Evolutionary conservation across 2,113 vertebrate genomes (phyloP).

Genomic region (Echinops telfairi): DNA sequence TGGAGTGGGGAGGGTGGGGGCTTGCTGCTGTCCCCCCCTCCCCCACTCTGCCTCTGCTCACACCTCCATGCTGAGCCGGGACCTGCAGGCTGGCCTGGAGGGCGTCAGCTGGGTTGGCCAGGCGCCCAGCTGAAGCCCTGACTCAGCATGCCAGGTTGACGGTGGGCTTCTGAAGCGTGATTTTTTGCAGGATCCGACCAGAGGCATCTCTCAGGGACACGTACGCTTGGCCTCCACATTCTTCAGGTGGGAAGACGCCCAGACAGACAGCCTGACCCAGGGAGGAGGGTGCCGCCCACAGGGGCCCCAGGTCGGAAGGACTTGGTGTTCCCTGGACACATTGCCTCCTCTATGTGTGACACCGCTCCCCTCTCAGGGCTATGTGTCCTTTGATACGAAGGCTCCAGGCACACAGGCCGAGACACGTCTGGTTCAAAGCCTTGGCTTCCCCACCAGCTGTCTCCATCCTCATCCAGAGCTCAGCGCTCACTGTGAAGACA

Average conservation of each 20-base stretch:
- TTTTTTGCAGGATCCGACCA: background rate
- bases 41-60: background rate
- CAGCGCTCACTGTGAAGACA: background rate
- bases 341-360: background rate
- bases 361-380: background rate
- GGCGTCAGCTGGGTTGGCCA: conserved; percentile 23
- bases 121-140: conserved; percentile 6
- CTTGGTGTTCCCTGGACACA: background rate
- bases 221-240: background rate
- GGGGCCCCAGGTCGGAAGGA: background rate
- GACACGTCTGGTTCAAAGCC: background rate
- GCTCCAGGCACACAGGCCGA: background rate
- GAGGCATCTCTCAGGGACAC: background rate
- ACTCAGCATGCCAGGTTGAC: background rate
- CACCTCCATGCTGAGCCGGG: background rate
- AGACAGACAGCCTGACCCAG: background rate
- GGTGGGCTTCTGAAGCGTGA: background rate
- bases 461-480: background rate
- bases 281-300: background rate
- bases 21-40: background rate
- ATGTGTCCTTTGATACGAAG: rapidly evolving
- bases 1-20: no score
- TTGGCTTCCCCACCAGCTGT: background rate
- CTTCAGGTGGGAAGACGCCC: background rate
- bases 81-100: background rate